Percentiles rank a stretch among this genome's conserved stretches.
Evolutionary conservation across 2,888 invertebrate species (phyloP).

Genomic region (Silvanus unidentatus): DNA sequence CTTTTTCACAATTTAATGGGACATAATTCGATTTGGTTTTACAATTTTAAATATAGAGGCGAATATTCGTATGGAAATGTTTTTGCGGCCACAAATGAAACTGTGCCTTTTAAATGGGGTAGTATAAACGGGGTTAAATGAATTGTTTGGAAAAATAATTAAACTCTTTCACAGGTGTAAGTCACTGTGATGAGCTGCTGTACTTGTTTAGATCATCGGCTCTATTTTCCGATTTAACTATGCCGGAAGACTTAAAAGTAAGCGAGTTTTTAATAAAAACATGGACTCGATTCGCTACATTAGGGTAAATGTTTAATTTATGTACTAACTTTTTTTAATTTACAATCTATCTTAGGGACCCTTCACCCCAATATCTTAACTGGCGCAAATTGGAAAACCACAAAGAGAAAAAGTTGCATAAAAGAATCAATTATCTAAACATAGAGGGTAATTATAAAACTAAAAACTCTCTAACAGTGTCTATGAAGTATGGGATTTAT

Average conservation of each 20-base stretch:
- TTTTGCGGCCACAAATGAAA: conserved; percentile 38
- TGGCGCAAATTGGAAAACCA: conserved; percentile 13
- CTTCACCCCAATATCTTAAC: conserved; percentile 13
- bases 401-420: conserved; percentile 7
- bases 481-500: conserved; percentile 22
- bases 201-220: conserved; percentile 47
- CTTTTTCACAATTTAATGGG: conserved; percentile 33
- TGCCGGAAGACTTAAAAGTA: conserved; percentile 39
- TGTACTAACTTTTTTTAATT: not conserved
- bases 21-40: conserved; percentile 44
- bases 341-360: conserved; percentile 19
- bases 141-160: conserved; percentile 1
- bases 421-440: conserved; percentile 17
- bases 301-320: conserved; percentile 38
- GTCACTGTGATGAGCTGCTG: conserved; percentile 51
- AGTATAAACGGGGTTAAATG: conserved; percentile 10
- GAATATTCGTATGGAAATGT: conserved; percentile 42
- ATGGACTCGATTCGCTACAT: conserved; percentile 47
- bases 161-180: conserved; percentile 34
- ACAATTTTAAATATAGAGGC: conserved; percentile 48
- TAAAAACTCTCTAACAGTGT: conserved; percentile 10
- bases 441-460: conserved; percentile 12
- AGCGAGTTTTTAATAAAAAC: conserved; percentile 40
- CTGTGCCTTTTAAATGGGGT: conserved; percentile 30
- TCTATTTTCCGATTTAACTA: conserved; percentile 38